Conservation (phyloP, 2,797 vertebrate species). For the Eulemur rubriventer region DNA sequence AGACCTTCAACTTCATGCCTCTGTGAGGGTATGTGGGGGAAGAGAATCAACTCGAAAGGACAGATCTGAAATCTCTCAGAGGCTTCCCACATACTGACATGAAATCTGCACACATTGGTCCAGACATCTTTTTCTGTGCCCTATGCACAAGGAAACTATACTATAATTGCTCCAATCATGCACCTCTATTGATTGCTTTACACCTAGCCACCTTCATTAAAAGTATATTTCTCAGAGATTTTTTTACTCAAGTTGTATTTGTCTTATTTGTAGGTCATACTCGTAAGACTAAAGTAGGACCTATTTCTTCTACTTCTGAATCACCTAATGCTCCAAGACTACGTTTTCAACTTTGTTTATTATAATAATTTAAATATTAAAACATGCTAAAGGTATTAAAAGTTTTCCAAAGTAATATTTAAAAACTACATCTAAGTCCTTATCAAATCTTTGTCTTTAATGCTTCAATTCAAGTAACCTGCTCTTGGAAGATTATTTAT, state of each 20-base stretch:
- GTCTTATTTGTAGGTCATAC: neutral
- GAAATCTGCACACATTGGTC: constrained; percentile 5
- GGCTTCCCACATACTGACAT: neutral
- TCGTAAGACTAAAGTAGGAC: neutral
- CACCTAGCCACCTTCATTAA: neutral
- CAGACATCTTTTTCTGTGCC: neutral
- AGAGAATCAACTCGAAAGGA: neutral
- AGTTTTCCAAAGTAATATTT: constrained; percentile 20
- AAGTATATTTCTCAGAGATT: neutral
- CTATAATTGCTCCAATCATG: neutral
- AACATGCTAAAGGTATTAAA: constrained; percentile 31
- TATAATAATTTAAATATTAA: constrained; percentile 41
- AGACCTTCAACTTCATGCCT: constrained; percentile 4
- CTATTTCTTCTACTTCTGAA: neutral
- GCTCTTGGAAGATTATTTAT: constrained; percentile 16
- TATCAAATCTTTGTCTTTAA: constrained; percentile 9
- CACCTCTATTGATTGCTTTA: neutral
- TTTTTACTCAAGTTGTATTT: constrained; percentile 27
- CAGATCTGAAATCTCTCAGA: neutral
- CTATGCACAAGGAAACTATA: neutral
- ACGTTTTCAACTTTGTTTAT: neutral
- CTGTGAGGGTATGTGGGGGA: neutral
- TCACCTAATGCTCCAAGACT: neutral
- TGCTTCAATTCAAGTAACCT: constrained; percentile 6
- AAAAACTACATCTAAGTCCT: neutral